These are phyloP conservation scores for Aphelinus certus DNA, from an alignment of 1,140 invertebrate genomes.

Conservation along the genomic window DNA sequence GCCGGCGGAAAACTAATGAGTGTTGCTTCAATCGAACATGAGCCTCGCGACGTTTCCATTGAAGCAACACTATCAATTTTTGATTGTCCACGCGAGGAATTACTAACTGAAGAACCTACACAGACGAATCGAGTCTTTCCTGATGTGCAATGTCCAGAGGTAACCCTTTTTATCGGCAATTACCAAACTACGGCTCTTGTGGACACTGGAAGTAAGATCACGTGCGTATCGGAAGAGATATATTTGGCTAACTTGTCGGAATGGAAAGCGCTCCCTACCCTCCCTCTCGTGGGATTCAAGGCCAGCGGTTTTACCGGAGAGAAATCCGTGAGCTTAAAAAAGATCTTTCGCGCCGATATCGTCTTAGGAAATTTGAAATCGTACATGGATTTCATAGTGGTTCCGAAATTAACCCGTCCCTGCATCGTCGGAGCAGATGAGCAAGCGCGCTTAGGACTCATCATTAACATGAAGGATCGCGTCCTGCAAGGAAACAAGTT, in stretches of 20 bases:
- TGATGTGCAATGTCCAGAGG: no score
- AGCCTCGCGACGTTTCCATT: no score
- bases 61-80: no score
- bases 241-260: neutral
- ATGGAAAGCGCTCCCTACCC: neutral
- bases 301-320: neutral
- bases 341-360: neutral
- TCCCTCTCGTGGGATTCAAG: neutral
- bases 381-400: neutral
- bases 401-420: neutral
- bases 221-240: neutral
- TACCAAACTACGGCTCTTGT: neutral
- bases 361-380: neutral
- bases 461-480: no score
- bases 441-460: no score
- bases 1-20: no score
- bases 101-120: no score
- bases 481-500: no score
- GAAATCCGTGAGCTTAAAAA: neutral
- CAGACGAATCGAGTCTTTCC: no score
- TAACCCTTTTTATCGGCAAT: no score
- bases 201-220: neutral
- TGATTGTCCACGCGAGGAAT: no score
- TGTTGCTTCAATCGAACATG: no score
- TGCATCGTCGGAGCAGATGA: neutral